A percentile compares a stretch with the other conserved stretches of the same genome.
phyloP scores from a whole-genome alignment of 2,888 invertebrate genomes.

The Caenorhabditis wallacei region DNA sequence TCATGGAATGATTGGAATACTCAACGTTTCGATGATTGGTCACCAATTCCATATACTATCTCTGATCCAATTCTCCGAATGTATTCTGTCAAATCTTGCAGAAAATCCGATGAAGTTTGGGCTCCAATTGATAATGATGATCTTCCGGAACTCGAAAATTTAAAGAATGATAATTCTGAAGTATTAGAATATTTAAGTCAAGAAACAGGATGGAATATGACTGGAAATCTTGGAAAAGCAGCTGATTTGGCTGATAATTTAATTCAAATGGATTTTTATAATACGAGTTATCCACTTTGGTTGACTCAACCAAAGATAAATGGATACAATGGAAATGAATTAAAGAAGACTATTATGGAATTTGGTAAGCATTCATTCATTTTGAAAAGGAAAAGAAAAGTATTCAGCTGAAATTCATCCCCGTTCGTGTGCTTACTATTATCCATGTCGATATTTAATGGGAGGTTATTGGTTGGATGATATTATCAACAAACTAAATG shows the following conservation, averaged over 20 bases:
- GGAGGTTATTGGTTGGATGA: slow-evolving; percentile 74
- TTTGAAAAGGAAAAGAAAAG: not conserved
- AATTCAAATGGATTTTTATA: slow-evolving; percentile 73
- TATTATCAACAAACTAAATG: slow-evolving; percentile 59
- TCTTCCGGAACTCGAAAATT: slow-evolving; percentile 65
- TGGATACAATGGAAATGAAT: slow-evolving; percentile 52
- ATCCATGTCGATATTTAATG: slow-evolving; percentile 74
- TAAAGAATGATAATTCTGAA: slow-evolving; percentile 51
- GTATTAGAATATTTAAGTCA: slow-evolving; percentile 66
- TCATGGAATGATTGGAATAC: slow-evolving; percentile 72
- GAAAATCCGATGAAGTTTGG: slow-evolving; percentile 70
- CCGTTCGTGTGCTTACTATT: slow-evolving; percentile 74
- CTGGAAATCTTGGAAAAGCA: slow-evolving; percentile 65
- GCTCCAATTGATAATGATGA: slow-evolving; percentile 72
- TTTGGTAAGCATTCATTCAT: slow-evolving; percentile 52
- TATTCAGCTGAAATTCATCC: slow-evolving; percentile 73
- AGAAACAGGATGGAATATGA: slow-evolving; percentile 74
- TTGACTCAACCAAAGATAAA: slow-evolving; percentile 64
- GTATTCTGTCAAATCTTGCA: slow-evolving; percentile 75
- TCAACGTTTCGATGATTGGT: slow-evolving; percentile 66
- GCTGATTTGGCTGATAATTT: slow-evolving; percentile 79
- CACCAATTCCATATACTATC: slow-evolving; percentile 76
- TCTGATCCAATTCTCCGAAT: slow-evolving; percentile 77
- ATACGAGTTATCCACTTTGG: slow-evolving; percentile 71
- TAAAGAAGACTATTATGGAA: slow-evolving; percentile 57